Conservation (phyloP, 53 echinoderm and acorn worm species). For the Apostichopus leukothele region DNA sequence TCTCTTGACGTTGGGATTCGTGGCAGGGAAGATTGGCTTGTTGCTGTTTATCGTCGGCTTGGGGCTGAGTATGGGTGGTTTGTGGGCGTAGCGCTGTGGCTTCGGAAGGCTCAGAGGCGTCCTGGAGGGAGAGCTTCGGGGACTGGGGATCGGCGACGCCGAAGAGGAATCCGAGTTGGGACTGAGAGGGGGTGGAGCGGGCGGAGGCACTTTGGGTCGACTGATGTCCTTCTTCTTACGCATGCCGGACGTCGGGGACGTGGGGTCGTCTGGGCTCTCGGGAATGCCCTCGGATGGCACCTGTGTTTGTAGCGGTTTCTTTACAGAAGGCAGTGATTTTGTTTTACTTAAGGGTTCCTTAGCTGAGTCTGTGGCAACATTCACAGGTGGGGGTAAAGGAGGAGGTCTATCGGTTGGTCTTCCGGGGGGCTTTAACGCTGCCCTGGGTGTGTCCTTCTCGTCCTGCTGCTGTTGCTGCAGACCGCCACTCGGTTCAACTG, state of each 20-base stretch:
- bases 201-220: conserved; percentile 80
- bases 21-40: conserved; percentile 50
- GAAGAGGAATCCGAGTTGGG: conserved; percentile 54
- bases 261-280: conserved; percentile 57
- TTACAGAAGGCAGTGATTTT: conserved; percentile 68
- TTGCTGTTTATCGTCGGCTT: conserved; percentile 81
- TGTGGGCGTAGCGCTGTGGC: conserved; percentile 57
- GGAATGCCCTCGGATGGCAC: conserved; percentile 26
- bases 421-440: conserved; percentile 69
- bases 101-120: conserved; percentile 55
- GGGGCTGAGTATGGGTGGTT: conserved; percentile 82
- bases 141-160: conserved; percentile 64
- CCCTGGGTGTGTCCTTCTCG: conserved; percentile 50
- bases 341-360: conserved; percentile 78
- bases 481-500: conserved; percentile 32
- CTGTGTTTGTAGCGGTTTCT: conserved; percentile 34
- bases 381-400: conserved; percentile 37
- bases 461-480: conserved; percentile 12
- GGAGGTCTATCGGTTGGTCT: conserved; percentile 59
- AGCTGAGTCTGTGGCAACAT: conserved; percentile 37
- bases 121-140: conserved; percentile 60
- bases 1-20: conserved; percentile 60
- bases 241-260: conserved; percentile 55
- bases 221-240: conserved; percentile 63
- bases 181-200: conserved; percentile 80